These are phyloP conservation scores for Drosophila serrata DNA, from an alignment of 1,140 invertebrate genomes.

Conservation along the genomic window DNA sequence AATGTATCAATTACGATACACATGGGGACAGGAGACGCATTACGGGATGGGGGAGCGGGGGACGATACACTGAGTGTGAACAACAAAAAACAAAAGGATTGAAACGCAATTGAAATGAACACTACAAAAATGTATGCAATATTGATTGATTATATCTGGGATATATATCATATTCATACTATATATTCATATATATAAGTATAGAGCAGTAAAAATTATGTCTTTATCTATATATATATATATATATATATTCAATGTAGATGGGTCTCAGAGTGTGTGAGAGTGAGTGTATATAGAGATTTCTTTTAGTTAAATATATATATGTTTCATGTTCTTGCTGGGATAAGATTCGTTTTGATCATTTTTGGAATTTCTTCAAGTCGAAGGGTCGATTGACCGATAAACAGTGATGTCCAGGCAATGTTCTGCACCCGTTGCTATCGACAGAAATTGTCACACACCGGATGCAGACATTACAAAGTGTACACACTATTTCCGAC, in stretches of 20 bases:
- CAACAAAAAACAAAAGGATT: constrained; percentile 25
- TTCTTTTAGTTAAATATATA: constrained; percentile 31
- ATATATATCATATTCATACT: constrained; percentile 55
- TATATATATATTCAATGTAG: constrained; percentile 29
- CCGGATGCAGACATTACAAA: not conserved
- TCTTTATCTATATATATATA: constrained; percentile 53
- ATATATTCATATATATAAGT: constrained; percentile 50
- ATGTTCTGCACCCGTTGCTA: not conserved
- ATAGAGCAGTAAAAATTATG: constrained; percentile 69
- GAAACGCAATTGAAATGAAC: constrained; percentile 68
- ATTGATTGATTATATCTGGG: constrained; percentile 50
- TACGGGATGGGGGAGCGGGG: constrained; percentile 3
- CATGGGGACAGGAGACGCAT: constrained; percentile 5
- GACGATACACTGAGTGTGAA: constrained; percentile 51
- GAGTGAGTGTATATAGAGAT: constrained; percentile 49
- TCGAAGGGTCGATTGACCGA: constrained; percentile 11
- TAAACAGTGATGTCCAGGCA: not conserved
- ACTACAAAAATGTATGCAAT: constrained; percentile 82
- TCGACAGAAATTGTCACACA: not conserved
- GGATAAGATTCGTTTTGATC: constrained; percentile 41
- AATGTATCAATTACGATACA: constrained; percentile 20
- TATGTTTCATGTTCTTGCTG: constrained; percentile 53
- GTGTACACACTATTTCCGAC: not conserved
- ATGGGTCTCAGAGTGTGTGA: constrained; percentile 35
- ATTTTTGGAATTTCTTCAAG: not conserved